phyloP scores from a whole-genome alignment of 2,888 invertebrate genomes.

The Tricholauxania praeusta region DNA sequence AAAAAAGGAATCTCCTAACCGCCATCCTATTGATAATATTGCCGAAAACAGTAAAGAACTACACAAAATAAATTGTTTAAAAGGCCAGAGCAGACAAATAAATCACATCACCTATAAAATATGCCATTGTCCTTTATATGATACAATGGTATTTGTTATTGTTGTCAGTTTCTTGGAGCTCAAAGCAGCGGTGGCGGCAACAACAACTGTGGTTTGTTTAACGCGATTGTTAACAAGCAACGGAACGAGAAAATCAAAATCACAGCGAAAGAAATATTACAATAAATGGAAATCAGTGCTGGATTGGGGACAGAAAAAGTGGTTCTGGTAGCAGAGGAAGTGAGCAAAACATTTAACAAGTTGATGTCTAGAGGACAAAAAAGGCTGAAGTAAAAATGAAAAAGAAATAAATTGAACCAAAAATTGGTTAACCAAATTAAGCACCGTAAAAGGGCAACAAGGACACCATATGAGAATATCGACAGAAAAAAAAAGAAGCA shows the following conservation, averaged over 20 bases:
- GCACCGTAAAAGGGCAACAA: constrained; percentile 34
- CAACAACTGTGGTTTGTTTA: constrained; percentile 52
- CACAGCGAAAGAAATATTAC: constrained; percentile 3
- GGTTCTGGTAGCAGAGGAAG: constrained; percentile 2
- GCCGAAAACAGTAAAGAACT: constrained; percentile 26
- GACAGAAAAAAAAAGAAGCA: constrained; percentile 42
- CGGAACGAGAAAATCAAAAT: constrained; percentile 32
- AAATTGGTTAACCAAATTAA: constrained; percentile 41
- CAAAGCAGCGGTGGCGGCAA: constrained; percentile 41
- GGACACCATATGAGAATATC: constrained; percentile 12
- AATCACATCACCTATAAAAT: constrained; percentile 61
- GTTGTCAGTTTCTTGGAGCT: constrained; percentile 48
- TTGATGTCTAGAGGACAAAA: constrained; percentile 37
- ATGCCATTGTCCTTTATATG: constrained; percentile 34
- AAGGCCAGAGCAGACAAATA: constrained; percentile 57
- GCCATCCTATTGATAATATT: constrained; percentile 20
- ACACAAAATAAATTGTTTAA: constrained; percentile 16
- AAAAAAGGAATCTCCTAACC: neutral
- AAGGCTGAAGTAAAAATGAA: constrained; percentile 38
- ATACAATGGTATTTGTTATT: constrained; percentile 55
- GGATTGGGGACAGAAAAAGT: neutral
- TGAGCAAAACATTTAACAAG: constrained; percentile 7
- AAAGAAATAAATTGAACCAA: neutral
- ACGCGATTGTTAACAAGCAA: constrained; percentile 62
- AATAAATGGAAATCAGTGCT: constrained; percentile 25